These are phyloP conservation scores for Cochlearius cochlearius DNA, from an alignment of 2,113 vertebrate genomes.

Conservation along the genomic window DNA sequence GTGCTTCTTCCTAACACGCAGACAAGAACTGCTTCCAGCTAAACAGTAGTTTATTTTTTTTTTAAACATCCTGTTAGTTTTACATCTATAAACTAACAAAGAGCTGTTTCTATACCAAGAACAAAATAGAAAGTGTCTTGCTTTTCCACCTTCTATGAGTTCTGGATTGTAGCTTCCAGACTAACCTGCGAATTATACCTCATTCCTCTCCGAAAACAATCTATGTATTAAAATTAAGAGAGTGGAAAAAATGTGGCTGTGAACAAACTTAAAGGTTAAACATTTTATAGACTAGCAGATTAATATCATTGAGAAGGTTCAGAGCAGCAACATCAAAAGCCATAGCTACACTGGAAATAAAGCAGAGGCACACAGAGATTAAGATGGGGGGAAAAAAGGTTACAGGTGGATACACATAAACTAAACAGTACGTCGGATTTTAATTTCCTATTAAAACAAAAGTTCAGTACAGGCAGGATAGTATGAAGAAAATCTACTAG, in stretches of 20 bases:
- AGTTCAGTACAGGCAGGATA: not conserved
- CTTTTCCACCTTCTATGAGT: not conserved
- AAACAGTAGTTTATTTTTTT: not conserved
- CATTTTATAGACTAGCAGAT: not conserved
- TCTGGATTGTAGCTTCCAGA: not conserved
- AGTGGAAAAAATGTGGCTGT: not conserved
- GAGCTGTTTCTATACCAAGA: not conserved
- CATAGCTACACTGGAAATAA: not conserved
- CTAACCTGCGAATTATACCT: not conserved
- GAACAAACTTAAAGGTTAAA: not conserved
- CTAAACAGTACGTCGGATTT: not conserved
- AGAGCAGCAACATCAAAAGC: not conserved
- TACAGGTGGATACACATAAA: not conserved
- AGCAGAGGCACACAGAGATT: not conserved
- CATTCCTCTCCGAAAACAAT: not conserved
- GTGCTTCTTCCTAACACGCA: not conserved
- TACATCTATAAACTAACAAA: slow-evolving; percentile 1
- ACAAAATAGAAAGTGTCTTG: not conserved
- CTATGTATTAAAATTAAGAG: not conserved
- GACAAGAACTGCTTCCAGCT: slow-evolving; percentile 4
- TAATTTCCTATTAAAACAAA: not conserved
- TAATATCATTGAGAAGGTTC: not conserved
- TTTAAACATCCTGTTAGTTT: not conserved
- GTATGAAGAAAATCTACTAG: not conserved
- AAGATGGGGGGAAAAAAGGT: not conserved